These are phyloP conservation scores for Urophycis tenuis DNA, from an alignment of 2,797 vertebrate species.

Conservation along the genomic window DNA sequence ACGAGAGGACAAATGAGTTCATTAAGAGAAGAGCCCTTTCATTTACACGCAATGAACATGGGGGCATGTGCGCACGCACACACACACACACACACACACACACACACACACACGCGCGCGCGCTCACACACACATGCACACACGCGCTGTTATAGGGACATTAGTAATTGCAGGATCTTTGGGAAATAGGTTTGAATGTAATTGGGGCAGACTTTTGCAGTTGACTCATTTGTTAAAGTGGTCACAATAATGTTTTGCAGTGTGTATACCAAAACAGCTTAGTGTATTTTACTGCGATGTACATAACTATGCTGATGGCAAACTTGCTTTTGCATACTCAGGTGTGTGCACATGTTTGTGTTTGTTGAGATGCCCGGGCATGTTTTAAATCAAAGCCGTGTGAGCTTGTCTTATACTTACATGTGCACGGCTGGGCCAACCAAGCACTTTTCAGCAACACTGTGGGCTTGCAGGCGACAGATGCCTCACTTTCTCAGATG, in stretches of 20 bases:
- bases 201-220: background rate
- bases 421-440: background rate
- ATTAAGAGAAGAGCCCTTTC: no score
- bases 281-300: background rate
- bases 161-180: background rate
- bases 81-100: background rate
- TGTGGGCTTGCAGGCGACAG: background rate
- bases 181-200: background rate
- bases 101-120: background rate
- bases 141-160: background rate
- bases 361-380: background rate
- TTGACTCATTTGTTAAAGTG: background rate
- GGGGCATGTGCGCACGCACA: background rate
- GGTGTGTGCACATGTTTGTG: background rate
- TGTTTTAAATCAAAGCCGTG: background rate
- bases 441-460: background rate
- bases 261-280: background rate
- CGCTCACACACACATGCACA: no score
- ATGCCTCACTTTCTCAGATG: conserved; percentile 27
- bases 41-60: background rate
- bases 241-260: no score
- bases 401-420: background rate
- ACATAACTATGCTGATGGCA: no score
- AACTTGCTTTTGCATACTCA: background rate
- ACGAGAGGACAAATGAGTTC: background rate